Evolutionary conservation across 1,140 invertebrate genomes (phyloP).

Genomic region (Drosophila erecta): DNA sequence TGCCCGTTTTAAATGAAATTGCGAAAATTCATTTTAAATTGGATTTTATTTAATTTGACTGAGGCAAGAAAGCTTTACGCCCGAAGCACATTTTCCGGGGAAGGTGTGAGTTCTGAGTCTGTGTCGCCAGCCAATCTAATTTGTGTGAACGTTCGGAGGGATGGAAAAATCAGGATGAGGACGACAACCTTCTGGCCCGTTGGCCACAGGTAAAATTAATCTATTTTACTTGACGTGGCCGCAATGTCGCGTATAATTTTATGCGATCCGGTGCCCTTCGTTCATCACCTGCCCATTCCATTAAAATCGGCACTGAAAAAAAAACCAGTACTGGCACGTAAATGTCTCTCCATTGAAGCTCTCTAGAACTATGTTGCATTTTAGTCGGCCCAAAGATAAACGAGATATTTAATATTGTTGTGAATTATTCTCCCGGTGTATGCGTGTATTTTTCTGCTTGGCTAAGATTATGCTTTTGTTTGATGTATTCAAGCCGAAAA

Average conservation of each 20-base stretch:
- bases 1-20: slow-evolving; percentile 78
- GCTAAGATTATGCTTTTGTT: slow-evolving; percentile 77
- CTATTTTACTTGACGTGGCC: slow-evolving; percentile 80
- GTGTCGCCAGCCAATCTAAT: slow-evolving; percentile 69
- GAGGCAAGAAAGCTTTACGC: slow-evolving; percentile 76
- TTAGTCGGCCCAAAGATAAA: not conserved
- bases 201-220: slow-evolving; percentile 81
- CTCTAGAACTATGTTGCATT: not conserved
- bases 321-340: not conserved
- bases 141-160: slow-evolving; percentile 35
- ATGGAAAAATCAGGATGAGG: slow-evolving; percentile 12
- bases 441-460: slow-evolving; percentile 73
- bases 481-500: slow-evolving; percentile 71
- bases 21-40: slow-evolving; percentile 84
- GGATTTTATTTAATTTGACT: slow-evolving; percentile 83
- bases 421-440: slow-evolving; percentile 1
- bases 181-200: slow-evolving; percentile 58
- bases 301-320: slow-evolving; percentile 10
- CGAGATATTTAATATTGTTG: too few relatives aligned
- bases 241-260: slow-evolving; percentile 80
- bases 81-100: slow-evolving; percentile 24
- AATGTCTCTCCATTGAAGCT: too few relatives aligned
- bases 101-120: slow-evolving; percentile 34
- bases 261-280: slow-evolving; percentile 46
- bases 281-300: slow-evolving; percentile 1